Conservation (phyloP, 92 coral and sea anemone species). For the Zoanthus solanderi region DNA sequence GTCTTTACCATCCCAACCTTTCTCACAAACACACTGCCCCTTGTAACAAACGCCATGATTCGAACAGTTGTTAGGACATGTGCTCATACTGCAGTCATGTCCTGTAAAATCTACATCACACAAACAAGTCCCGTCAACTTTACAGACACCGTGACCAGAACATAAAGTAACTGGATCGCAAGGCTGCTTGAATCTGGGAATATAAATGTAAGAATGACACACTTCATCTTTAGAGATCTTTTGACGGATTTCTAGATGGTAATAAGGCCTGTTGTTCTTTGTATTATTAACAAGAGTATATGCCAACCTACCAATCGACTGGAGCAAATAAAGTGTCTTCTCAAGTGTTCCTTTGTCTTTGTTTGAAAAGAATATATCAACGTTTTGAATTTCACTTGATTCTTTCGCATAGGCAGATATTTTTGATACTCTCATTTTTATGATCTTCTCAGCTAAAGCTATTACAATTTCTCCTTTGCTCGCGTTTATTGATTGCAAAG, state of each 20-base stretch:
- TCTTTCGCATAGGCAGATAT: constrained; percentile 53
- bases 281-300: constrained; percentile 25
- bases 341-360: constrained; percentile 10
- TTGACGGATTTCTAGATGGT: constrained; percentile 57
- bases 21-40: constrained; percentile 60
- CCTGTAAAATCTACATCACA: constrained; percentile 64
- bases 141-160: constrained; percentile 73
- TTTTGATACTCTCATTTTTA: constrained; percentile 27
- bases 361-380: constrained; percentile 36
- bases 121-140: constrained; percentile 51
- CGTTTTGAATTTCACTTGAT: constrained; percentile 38
- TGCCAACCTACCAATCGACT: constrained; percentile 11
- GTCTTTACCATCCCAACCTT: constrained; percentile 75
- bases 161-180: constrained; percentile 53
- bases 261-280: background rate
- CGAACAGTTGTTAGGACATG: constrained; percentile 66
- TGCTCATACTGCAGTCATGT: constrained; percentile 60
- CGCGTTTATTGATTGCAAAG: background rate
- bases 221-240: background rate
- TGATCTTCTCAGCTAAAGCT: constrained; percentile 40
- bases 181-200: background rate
- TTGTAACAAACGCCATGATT: constrained; percentile 67
- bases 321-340: constrained; percentile 50
- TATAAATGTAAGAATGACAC: background rate
- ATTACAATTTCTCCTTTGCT: constrained; percentile 20